These are phyloP conservation scores for Crypturellus undulatus DNA, from an alignment of 2,113 vertebrate genomes.

Conservation along the genomic window DNA sequence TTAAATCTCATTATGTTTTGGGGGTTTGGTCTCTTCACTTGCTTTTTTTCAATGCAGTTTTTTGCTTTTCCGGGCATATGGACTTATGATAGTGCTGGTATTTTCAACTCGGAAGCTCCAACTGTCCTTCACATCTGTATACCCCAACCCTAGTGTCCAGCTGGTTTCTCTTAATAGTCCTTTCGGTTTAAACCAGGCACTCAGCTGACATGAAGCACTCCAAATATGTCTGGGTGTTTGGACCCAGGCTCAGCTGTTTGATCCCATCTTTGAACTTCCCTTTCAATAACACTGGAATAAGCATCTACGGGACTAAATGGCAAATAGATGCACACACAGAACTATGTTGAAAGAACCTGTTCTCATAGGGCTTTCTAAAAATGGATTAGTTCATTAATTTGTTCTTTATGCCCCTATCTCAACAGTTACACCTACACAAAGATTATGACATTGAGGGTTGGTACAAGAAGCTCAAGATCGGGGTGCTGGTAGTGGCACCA, in stretches of 20 bases:
- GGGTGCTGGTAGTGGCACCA: background rate
- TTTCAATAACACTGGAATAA: background rate
- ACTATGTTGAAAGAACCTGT: background rate
- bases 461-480: background rate
- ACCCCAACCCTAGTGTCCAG: background rate
- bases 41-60: background rate
- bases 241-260: background rate
- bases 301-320: accelerated
- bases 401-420: background rate
- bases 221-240: accelerated
- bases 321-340: background rate
- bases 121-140: accelerated
- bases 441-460: accelerated
- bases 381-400: background rate
- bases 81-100: accelerated
- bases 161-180: background rate
- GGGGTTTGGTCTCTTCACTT: background rate
- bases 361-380: background rate
- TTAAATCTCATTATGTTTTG: background rate
- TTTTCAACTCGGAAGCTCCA: background rate
- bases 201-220: background rate
- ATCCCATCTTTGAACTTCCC: background rate
- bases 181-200: background rate
- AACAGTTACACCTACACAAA: background rate
- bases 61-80: background rate